A percentile compares a stretch with the other conserved stretches of the same genome.
Conservation (phyloP, 2,888 invertebrate species). For the Ichneumoninae sp. region DNA sequence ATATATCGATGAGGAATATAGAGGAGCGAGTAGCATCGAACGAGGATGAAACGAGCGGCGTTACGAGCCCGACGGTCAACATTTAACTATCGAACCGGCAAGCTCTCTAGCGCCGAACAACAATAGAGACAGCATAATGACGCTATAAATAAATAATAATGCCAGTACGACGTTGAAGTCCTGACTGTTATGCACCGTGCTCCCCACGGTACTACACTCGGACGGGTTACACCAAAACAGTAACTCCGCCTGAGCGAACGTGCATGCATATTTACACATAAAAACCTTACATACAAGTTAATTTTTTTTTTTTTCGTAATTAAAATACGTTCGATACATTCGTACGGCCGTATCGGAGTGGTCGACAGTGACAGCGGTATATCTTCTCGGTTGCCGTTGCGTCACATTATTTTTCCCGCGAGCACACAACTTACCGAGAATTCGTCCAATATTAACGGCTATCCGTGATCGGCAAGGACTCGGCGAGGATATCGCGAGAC, state of each 20-base stretch:
- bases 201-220: not conserved
- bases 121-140: slow-evolving; percentile 81
- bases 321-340: not conserved
- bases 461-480: slow-evolving; percentile 56
- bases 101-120: slow-evolving; percentile 61
- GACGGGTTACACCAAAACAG: slow-evolving; percentile 21
- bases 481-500: slow-evolving; percentile 3
- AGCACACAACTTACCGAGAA: slow-evolving; percentile 57
- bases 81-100: slow-evolving; percentile 15
- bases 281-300: slow-evolving; percentile 5
- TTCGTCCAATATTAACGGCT: slow-evolving; percentile 62
- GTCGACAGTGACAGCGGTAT: slow-evolving; percentile 43
- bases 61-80: slow-evolving; percentile 32
- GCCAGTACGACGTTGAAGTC: slow-evolving; percentile 68
- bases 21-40: slow-evolving; percentile 1
- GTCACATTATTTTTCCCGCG: slow-evolving; percentile 29
- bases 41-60: slow-evolving; percentile 41
- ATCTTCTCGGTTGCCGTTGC: slow-evolving; percentile 57
- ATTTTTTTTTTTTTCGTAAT: not conserved
- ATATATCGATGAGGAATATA: slow-evolving; percentile 5
- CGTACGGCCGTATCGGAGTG: not conserved
- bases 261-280: slow-evolving; percentile 4
- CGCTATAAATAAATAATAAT: slow-evolving; percentile 82
- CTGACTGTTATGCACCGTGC: slow-evolving; percentile 1
- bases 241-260: not conserved